Base-by-base conservation (phyloP, 2,797 vertebrate species). In the Phataginus tricuspis region DNA sequence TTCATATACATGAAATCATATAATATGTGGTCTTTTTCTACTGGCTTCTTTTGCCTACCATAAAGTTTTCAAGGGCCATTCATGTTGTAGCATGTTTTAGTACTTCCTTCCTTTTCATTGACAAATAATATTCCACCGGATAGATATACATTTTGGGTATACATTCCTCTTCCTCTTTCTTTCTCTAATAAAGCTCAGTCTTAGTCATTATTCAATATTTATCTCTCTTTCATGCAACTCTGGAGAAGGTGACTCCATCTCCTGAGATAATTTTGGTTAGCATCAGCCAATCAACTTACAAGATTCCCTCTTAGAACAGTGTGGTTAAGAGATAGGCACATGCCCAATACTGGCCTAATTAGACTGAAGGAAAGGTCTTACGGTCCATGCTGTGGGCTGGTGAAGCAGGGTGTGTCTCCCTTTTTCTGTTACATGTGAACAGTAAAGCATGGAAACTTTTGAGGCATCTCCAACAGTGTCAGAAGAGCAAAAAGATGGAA, bases 131-230 rank as follows among this genome's bases (percentile, higher is more conserved):
- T 49, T 89, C 34, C 27, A 89, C 1, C 86, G 34, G 39, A 82
- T 27, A 82, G 31, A 78, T 23, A 85, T 0, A 23, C 64, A 68
- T 66, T 92, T 94, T 53, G 10, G 92, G 64, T 75, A 86, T 61
- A 14, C 7, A 86, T 80, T 78, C 11, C 31, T 75, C 12, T 61
- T 5, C 37, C 7, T 82, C 25, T 61, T 5, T 92, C 37, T 63
- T 3, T 11, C 45, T 45, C 31, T 68, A 89, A 92, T 1, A 86
- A 80, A 45, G 8, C 3, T 11, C 42, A 87, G 7, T 57, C 42
- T 87, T 97, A n/a, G 14, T 88, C n/a, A 74, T 87, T 97, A n/a
- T 18, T 88, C n/a, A 74, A 16, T 74, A 79, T 45, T 90, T 55
- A 59, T 75, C 12, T 91, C 9, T 92, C 9, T 51, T 7, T 86